phyloP scores from a whole-genome alignment of 1,140 invertebrate species.

The Cyphomyrmex costatus region DNA sequence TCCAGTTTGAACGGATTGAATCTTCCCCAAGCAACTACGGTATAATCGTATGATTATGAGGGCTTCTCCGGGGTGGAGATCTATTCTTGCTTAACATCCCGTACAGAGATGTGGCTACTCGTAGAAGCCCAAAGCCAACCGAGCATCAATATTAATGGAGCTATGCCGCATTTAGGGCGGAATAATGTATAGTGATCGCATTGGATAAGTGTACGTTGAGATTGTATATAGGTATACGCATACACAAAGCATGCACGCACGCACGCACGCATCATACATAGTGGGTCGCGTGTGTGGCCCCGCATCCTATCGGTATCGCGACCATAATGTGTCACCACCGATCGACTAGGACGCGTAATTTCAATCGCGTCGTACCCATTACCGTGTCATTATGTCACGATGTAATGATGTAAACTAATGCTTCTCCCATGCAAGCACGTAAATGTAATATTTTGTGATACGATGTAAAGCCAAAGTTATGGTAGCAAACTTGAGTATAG shows the following conservation, averaged over 20 bases:
- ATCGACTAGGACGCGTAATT: conserved; percentile 55
- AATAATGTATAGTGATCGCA: conserved; percentile 71
- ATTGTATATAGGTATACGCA: conserved; percentile 31
- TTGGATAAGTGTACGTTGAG: conserved; percentile 51
- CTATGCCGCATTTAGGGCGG: conserved; percentile 67
- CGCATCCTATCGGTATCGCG: conserved; percentile 38
- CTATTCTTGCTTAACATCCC: conserved; percentile 52
- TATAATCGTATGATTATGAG: conserved; percentile 32
- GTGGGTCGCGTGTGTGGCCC: no score
- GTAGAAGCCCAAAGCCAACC: conserved; percentile 41
- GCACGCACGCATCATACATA: not conserved
- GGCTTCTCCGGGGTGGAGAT: conserved; percentile 3
- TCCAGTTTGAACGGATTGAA: not conserved
- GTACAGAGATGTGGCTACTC: conserved; percentile 43
- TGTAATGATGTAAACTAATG: conserved; percentile 46
- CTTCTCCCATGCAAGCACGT: not conserved
- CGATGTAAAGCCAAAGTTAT: conserved; percentile 8
- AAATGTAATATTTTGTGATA: conserved; percentile 4
- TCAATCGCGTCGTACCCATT: conserved; percentile 62
- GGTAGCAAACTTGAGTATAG: not conserved
- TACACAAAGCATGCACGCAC: not conserved
- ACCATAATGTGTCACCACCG: conserved; percentile 48
- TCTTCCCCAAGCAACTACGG: not conserved
- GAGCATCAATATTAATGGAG: conserved; percentile 70
- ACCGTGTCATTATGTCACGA: conserved; percentile 58